Conservation (phyloP, 2,797 vertebrate genomes). For the Coilia nasus region DNA sequence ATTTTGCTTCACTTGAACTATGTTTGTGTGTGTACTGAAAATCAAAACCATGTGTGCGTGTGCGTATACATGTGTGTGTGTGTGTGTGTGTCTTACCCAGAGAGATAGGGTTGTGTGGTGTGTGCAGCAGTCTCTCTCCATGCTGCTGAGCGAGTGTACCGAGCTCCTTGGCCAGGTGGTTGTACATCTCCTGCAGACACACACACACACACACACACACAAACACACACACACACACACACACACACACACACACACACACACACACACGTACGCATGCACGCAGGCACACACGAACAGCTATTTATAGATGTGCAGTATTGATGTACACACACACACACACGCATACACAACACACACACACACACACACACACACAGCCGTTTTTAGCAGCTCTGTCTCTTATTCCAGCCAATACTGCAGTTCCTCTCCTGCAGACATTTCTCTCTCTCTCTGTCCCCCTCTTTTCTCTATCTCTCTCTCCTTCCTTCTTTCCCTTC, state of each 20-base stretch:
- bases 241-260: constrained; percentile 23
- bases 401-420: constrained; percentile 58
- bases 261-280: too few relatives aligned
- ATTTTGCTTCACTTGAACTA: too few relatives aligned
- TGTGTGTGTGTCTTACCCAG: constrained; percentile 78
- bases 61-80: background rate
- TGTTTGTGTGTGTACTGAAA: too few relatives aligned
- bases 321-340: constrained; percentile 25
- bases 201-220: constrained; percentile 54
- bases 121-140: constrained; percentile 87
- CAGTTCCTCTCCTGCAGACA: constrained; percentile 51
- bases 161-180: constrained; percentile 85
- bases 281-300: too few relatives aligned
- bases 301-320: constrained; percentile 54
- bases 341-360: constrained; percentile 53
- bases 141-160: constrained; percentile 84
- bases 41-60: background rate
- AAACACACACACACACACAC: constrained; percentile 62
- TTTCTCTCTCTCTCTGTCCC: background rate
- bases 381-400: constrained; percentile 50
- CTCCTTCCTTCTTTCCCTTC: background rate
- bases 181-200: constrained; percentile 87
- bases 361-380: constrained; percentile 17
- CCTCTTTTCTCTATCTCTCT: background rate
- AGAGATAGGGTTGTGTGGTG: constrained; percentile 94